Evolutionary conservation across 2,888 invertebrate species (phyloP).

Genomic region (Hyles lineata): DNA sequence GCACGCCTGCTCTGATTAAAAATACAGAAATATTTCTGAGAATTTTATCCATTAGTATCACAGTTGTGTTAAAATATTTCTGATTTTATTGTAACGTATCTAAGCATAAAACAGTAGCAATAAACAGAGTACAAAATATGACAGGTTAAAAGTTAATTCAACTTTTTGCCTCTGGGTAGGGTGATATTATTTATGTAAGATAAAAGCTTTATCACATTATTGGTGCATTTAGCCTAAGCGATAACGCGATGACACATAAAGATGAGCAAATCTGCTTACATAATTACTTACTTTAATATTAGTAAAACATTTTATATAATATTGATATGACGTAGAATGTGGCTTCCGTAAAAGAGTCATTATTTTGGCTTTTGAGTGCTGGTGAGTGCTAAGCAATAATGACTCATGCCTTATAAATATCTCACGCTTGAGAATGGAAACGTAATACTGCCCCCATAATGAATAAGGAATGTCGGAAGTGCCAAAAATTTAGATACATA

Average conservation of each 20-base stretch:
- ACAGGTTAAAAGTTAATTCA: not conserved
- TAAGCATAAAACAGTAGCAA: not conserved
- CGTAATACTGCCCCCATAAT: too few relatives aligned
- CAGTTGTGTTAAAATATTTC: not conserved
- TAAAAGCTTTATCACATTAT: not conserved
- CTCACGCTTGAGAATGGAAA: too few relatives aligned
- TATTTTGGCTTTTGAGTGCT: not conserved
- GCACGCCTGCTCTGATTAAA: not conserved
- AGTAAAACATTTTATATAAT: not conserved
- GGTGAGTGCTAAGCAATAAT: not conserved
- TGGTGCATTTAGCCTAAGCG: not conserved
- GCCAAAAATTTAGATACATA: too few relatives aligned
- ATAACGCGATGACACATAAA: not conserved
- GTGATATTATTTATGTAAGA: not conserved
- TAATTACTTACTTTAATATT: not conserved
- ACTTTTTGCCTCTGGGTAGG: not conserved
- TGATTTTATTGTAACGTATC: not conserved
- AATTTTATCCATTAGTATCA: not conserved
- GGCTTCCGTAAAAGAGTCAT: not conserved
- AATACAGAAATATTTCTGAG: not conserved
- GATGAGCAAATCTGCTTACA: not conserved
- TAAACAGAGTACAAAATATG: constrained; percentile 13
- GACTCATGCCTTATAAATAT: too few relatives aligned
- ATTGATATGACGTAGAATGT: not conserved
- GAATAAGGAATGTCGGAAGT: too few relatives aligned